Conservation (phyloP, 2,113 vertebrate species). For the Sarotherodon lohbergeri region DNA sequence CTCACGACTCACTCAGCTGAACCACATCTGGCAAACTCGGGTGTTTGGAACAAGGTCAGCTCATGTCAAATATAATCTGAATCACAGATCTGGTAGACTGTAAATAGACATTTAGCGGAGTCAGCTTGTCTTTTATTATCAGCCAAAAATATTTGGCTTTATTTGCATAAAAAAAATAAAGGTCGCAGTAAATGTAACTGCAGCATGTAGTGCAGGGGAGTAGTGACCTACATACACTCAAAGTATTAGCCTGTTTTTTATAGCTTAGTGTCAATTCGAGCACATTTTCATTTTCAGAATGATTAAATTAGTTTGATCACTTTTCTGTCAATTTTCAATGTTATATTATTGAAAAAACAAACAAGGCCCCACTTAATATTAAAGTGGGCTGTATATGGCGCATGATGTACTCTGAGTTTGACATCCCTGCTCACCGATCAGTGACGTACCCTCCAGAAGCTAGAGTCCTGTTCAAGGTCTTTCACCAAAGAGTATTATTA, state of each 20-base stretch:
- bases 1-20: not conserved
- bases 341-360: not conserved
- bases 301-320: not conserved
- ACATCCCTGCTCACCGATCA: not conserved
- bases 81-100: not conserved
- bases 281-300: not conserved
- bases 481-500: too few species aligned
- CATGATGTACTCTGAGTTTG: not conserved
- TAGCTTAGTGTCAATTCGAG: not conserved
- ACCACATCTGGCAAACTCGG: not conserved
- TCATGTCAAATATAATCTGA: not conserved
- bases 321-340: not conserved
- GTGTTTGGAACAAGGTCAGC: not conserved
- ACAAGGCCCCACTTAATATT: not conserved
- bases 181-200: not conserved
- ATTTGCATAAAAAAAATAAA: not conserved
- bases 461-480: not conserved
- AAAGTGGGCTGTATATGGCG: not conserved
- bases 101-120: not conserved
- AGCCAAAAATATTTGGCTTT: not conserved
- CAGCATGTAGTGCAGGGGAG: not conserved
- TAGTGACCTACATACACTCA: not conserved
- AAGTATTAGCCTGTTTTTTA: not conserved
- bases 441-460: not conserved
- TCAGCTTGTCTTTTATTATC: not conserved